phyloP scores from a whole-genome alignment of 1,140 invertebrate species.

The Drosophila paulistorum region DNA sequence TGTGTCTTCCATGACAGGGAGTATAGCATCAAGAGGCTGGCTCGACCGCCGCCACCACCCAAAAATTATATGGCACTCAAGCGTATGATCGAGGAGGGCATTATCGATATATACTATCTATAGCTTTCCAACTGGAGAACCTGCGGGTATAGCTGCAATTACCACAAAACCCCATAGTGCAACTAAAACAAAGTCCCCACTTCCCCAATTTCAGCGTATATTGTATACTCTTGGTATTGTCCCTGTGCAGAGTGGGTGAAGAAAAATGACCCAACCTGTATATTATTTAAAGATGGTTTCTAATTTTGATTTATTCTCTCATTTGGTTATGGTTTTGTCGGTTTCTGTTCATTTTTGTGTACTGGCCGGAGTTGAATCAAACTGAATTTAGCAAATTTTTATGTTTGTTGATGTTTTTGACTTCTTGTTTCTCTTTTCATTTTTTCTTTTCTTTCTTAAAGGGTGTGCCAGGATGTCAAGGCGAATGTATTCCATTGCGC shows the following conservation, averaged over 20 bases:
- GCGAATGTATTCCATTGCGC: constrained; percentile 85
- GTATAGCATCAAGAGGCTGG: constrained; percentile 74
- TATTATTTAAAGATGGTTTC: constrained; percentile 26
- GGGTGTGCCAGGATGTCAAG: constrained; percentile 84
- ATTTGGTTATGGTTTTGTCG: constrained; percentile 35
- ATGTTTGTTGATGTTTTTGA: constrained; percentile 62
- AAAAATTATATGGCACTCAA: constrained; percentile 76
- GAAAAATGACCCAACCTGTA: background rate
- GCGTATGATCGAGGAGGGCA: constrained; percentile 76
- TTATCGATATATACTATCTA: constrained; percentile 74
- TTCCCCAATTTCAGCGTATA: background rate
- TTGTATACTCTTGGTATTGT: background rate
- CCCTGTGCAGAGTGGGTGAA: too few species aligned
- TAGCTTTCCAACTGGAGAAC: constrained; percentile 27
- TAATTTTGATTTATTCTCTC: constrained; percentile 6
- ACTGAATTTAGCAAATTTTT: constrained; percentile 61
- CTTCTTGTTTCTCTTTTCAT: constrained; percentile 77
- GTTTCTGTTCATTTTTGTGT: constrained; percentile 37
- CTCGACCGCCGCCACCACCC: constrained; percentile 73
- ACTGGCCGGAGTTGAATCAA: background rate
- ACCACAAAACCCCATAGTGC: background rate
- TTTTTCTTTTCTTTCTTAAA: constrained; percentile 83
- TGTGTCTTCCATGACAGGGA: constrained; percentile 74
- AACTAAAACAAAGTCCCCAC: background rate
- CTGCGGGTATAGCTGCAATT: background rate